Base-by-base conservation (phyloP, 2,888 invertebrate genomes). In the Neoascia interrupta region DNA sequence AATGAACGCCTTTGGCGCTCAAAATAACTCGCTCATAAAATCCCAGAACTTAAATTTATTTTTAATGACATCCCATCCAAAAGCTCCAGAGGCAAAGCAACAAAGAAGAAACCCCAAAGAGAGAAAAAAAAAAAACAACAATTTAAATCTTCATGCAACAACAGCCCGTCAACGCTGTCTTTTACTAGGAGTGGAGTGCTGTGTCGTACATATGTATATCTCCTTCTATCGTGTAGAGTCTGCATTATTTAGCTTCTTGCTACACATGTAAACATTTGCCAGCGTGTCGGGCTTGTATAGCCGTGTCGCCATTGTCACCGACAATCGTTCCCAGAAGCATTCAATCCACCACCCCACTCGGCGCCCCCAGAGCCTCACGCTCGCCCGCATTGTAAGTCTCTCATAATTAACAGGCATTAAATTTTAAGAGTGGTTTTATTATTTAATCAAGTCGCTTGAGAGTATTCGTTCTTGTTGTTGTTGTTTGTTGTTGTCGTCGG, bases 361-460 rank as follows among this genome's bases (percentile, higher is more conserved):
- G 8, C 21, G 10, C 31, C 10, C 4, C 8, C 2, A 31, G 4
- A 1, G 18, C 19, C 15, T 34, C 26, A 5, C 15, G 16, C 28
- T 3, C 13, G 13, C 28, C 19, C n/a, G n/a, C 66, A 53, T 43
- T 64, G 66, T 73, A 73, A 79, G 66, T 54, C 68, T 79, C 54
- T 79, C 54, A 68, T 79, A 79, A 79, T 79, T 79, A 79, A 79
- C 79, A 79, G 68, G 68, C 79, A 73, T 79, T 79, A 79, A 61
- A 66, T 79, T 79, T 79, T 79, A 79, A 79, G 73, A 73, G 60
- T 61, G 72, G 58, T 60, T 79, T 79, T 73, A 73, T 73, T 79
- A 79, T 79, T 79, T 73, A 79, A 79, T 79, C 73, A 79, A 79
- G 79, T 79, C 79, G 63, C 79, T 79, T 79, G 79, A 73, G 73